phyloP scores from a whole-genome alignment of 2,888 invertebrate genomes.

The Cheilosia variabilis region DNA sequence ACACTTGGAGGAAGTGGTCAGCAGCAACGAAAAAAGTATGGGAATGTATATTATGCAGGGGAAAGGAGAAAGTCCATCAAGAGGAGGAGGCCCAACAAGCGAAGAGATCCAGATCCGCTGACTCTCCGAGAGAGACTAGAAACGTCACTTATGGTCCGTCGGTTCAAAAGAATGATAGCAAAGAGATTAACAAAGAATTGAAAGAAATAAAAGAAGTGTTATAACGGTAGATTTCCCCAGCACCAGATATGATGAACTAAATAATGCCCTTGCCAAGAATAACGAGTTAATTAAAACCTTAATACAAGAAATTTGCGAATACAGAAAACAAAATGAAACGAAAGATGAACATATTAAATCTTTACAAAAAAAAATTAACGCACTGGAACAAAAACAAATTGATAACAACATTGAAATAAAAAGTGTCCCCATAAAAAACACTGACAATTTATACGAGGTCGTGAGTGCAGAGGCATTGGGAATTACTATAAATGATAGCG shows the following conservation, averaged over 20 bases:
- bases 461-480: too few species aligned
- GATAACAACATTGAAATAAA: too few species aligned
- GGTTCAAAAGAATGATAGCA: neutral
- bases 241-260: neutral
- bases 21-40: neutral
- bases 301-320: too few species aligned
- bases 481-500: too few species aligned
- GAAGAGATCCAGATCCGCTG: neutral
- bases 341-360: too few species aligned
- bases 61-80: neutral
- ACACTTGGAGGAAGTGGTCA: constrained; percentile 5
- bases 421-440: too few species aligned
- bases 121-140: neutral
- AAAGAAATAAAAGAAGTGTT: neutral
- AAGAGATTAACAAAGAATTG: neutral
- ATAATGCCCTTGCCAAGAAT: neutral
- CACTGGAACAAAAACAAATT: too few species aligned
- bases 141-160: too few species aligned
- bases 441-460: too few species aligned
- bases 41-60: constrained; percentile 2
- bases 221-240: constrained; percentile 2
- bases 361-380: neutral
- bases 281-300: neutral
- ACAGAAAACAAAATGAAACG: neutral
- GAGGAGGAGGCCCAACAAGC: too few species aligned